phyloP scores from a whole-genome alignment of 2,888 invertebrate genomes.

The Pocota personata region DNA sequence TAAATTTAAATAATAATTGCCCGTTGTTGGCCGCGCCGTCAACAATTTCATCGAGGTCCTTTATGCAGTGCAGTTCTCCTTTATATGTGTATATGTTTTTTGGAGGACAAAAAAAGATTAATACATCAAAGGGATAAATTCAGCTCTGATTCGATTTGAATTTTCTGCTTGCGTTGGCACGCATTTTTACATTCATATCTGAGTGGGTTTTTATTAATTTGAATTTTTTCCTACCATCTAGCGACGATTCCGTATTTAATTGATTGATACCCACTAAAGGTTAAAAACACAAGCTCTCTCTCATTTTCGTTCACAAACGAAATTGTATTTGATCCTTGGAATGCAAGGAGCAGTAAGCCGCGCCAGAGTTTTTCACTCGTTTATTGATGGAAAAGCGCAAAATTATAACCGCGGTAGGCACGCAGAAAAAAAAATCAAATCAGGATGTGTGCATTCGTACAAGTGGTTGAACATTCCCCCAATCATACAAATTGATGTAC shows the following conservation, averaged over 20 bases:
- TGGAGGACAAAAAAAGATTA: constrained; percentile 60
- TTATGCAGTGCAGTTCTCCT: neutral
- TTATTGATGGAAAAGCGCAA: constrained; percentile 40
- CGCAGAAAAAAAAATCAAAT: neutral
- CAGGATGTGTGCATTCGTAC: constrained; percentile 53
- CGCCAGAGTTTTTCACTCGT: neutral
- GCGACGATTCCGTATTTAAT: constrained; percentile 60
- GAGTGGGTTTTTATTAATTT: constrained; percentile 72
- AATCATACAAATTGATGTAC: neutral
- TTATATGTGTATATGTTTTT: neutral
- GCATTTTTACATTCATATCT: constrained; percentile 73
- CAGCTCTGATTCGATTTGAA: constrained; percentile 73
- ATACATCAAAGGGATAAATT: constrained; percentile 74
- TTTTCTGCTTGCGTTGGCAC: constrained; percentile 74
- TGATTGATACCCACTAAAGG: constrained; percentile 69
- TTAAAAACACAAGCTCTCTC: constrained; percentile 29
- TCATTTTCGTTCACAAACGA: neutral
- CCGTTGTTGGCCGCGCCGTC: no score
- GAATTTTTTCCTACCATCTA: constrained; percentile 39
- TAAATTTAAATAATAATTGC: constrained; percentile 69
- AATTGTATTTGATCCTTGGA: constrained; percentile 53
- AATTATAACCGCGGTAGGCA: constrained; percentile 18
- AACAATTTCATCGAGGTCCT: constrained; percentile 22
- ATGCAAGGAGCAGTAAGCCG: constrained; percentile 20
- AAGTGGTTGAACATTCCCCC: constrained; percentile 63